phyloP scores from a whole-genome alignment of 2,888 invertebrate species.

The Gasteruption jaculator region DNA sequence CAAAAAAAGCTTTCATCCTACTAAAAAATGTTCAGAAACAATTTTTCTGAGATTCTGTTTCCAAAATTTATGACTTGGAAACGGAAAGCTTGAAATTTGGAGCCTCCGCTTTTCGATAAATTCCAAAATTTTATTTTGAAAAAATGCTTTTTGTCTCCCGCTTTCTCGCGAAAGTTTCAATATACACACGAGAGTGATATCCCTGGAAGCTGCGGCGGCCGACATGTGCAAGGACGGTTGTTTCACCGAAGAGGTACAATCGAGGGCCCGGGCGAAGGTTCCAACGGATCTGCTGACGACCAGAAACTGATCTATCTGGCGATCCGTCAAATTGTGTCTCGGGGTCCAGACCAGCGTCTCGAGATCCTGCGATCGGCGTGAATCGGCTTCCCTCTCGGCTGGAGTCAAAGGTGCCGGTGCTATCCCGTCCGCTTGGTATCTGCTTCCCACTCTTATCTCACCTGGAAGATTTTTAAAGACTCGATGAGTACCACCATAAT shows the following conservation, averaged over 20 bases:
- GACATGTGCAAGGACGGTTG: slow-evolving; percentile 99
- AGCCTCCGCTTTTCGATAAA: too few relatives aligned
- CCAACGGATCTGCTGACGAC: slow-evolving; percentile 93
- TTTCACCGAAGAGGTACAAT: slow-evolving; percentile 96
- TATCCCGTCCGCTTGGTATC: slow-evolving; percentile 91
- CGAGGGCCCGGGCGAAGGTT: slow-evolving; percentile 96
- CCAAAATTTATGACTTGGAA: too few relatives aligned
- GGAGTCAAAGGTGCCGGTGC: slow-evolving; percentile 58
- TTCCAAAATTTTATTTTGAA: too few relatives aligned
- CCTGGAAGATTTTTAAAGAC: slow-evolving; percentile 28
- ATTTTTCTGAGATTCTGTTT: not conserved
- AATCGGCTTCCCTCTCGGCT: slow-evolving; percentile 56
- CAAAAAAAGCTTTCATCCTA: too few relatives aligned
- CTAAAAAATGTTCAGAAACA: too few relatives aligned
- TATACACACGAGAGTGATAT: slow-evolving; percentile 80
- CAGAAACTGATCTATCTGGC: slow-evolving; percentile 98
- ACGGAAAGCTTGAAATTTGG: too few relatives aligned
- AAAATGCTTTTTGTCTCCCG: too few relatives aligned
- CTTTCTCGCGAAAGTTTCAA: too few relatives aligned
- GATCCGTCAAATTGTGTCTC: slow-evolving; percentile 82
- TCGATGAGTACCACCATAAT: not conserved
- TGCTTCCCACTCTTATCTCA: slow-evolving; percentile 75
- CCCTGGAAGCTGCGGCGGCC: slow-evolving; percentile 97
- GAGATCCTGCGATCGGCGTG: slow-evolving; percentile 69
- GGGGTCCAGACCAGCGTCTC: slow-evolving; percentile 96